These are phyloP conservation scores for Drosophila prostipennis DNA, from an alignment of 2,888 invertebrate genomes.

Conservation along the genomic window DNA sequence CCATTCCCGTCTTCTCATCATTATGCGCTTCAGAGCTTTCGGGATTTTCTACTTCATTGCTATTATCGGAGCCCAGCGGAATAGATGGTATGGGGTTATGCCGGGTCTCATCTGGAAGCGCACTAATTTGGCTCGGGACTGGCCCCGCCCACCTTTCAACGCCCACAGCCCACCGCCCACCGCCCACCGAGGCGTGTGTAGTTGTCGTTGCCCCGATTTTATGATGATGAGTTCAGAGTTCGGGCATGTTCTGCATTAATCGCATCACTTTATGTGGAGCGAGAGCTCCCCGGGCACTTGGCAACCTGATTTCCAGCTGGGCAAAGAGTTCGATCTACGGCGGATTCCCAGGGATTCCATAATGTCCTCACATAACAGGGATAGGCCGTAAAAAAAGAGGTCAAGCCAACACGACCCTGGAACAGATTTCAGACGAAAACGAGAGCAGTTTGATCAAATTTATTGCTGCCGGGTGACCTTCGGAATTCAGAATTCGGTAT, in stretches of 20 bases:
- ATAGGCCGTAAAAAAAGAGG: conserved; percentile 40
- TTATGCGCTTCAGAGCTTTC: conserved; percentile 66
- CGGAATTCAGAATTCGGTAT: conserved; percentile 44
- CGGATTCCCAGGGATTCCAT: conserved; percentile 64
- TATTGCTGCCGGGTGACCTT: conserved; percentile 68
- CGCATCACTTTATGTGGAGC: conserved; percentile 44
- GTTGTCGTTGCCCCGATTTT: conserved; percentile 71
- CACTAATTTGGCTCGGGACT: conserved; percentile 65
- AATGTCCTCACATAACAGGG: conserved; percentile 42
- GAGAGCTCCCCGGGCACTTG: conserved; percentile 10
- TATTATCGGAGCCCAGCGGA: conserved; percentile 62
- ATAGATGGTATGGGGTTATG: conserved; percentile 71
- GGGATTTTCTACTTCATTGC: conserved; percentile 78
- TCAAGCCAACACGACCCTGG: conserved; percentile 23
- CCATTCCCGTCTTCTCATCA: conserved; percentile 45
- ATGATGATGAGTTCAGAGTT: conserved; percentile 80
- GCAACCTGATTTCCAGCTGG: conserved; percentile 15
- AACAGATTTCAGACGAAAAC: conserved; percentile 56
- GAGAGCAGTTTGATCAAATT: conserved; percentile 64
- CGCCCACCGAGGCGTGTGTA: conserved; percentile 36
- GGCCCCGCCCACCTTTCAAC: conserved; percentile 8
- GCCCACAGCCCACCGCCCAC: conserved; percentile 1
- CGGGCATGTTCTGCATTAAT: conserved; percentile 76
- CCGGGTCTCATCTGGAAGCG: conserved; percentile 56
- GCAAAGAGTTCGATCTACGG: conserved; percentile 45